Conservation (phyloP, 2,113 vertebrate genomes). For the Perccottus glenii region DNA sequence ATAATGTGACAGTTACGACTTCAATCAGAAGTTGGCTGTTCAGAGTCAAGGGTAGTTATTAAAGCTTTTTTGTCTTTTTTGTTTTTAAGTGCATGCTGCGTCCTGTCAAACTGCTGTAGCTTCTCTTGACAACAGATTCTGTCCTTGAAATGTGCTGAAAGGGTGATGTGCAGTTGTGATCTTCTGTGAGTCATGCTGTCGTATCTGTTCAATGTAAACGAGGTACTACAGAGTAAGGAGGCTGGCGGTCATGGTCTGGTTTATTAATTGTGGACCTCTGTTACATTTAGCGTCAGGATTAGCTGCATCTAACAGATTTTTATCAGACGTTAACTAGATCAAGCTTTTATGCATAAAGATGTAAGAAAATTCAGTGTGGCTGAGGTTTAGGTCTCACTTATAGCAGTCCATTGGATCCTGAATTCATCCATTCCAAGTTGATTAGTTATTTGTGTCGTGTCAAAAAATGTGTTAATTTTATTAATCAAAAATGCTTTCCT, state of each 20-base stretch:
- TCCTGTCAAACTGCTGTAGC: background rate
- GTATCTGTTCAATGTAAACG: background rate
- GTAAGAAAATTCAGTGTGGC: constrained; percentile 1
- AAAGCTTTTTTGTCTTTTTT: background rate
- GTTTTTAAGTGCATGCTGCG: background rate
- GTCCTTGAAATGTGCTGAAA: background rate
- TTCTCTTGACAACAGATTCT: constrained; percentile 1
- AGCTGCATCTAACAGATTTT: background rate
- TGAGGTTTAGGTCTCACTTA: background rate
- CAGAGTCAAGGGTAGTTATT: background rate
- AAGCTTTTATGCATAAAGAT: background rate
- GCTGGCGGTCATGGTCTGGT: background rate
- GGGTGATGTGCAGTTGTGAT: background rate
- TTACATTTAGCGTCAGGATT: background rate
- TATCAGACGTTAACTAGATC: background rate
- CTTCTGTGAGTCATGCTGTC: background rate
- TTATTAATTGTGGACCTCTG: background rate
- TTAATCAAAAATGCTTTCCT: background rate
- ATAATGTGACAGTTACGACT: constrained; percentile 5
- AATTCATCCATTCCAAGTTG: background rate
- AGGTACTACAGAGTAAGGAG: background rate
- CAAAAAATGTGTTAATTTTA: background rate
- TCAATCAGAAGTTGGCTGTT: background rate
- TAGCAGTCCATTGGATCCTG: background rate
- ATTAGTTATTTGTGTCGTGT: background rate